phyloP scores from a whole-genome alignment of 2,888 invertebrate species.

The Copidosoma aretas region DNA sequence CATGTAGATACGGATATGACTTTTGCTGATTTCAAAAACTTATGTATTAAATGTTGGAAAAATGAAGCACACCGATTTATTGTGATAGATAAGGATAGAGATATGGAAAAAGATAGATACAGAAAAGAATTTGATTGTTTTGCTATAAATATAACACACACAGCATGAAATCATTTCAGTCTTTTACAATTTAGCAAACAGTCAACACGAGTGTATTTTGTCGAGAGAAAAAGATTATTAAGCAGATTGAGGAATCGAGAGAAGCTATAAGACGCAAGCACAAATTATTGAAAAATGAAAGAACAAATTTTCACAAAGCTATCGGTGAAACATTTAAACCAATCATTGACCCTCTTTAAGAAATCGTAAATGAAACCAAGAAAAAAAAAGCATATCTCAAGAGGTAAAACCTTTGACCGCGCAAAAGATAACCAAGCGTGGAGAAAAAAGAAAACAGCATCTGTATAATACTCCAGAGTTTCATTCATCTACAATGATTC shows the following conservation, averaged over 20 bases:
- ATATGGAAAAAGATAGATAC: no score
- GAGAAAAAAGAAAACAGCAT: not conserved
- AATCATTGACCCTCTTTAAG: not conserved
- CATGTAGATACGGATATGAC: constrained; percentile 42
- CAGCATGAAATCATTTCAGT: not conserved
- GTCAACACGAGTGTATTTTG: not conserved
- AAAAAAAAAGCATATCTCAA: not conserved
- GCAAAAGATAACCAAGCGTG: not conserved
- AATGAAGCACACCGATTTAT: constrained; percentile 48
- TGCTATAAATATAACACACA: not conserved
- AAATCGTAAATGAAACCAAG: not conserved
- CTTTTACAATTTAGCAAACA: no score
- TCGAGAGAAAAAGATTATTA: no score
- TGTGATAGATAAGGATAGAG: constrained; percentile 41
- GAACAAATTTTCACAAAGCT: no score
- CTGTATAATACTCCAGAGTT: not conserved
- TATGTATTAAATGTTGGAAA: constrained; percentile 53
- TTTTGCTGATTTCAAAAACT: constrained; percentile 46
- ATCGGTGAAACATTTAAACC: no score
- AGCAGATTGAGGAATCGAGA: not conserved
- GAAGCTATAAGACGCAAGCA: no score
- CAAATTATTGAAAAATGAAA: no score
- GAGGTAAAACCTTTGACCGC: not conserved
- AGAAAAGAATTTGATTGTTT: constrained; percentile 48
- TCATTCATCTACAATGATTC: not conserved